Evolutionary conservation across 1,140 invertebrate genomes (phyloP).

Genomic region (Neodiprion lecontei): DNA sequence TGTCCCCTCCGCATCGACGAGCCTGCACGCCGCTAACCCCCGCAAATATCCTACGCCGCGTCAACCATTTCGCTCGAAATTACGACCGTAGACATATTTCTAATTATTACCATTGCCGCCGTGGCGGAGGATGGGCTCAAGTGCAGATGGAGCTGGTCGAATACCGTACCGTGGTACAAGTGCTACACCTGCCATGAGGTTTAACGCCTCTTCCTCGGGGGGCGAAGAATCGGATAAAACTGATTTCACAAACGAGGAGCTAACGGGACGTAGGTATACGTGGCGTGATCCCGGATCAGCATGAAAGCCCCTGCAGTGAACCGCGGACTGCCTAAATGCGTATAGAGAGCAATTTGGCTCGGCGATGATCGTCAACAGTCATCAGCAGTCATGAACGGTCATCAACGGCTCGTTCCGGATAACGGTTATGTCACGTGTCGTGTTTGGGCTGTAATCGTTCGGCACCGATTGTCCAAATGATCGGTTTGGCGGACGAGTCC

Average conservation of each 20-base stretch:
- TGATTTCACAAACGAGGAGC: too few species aligned
- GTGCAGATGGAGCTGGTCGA: not conserved
- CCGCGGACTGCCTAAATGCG: slow-evolving; percentile 28
- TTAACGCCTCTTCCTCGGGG: slow-evolving; percentile 18
- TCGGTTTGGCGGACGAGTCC: slow-evolving; percentile 50
- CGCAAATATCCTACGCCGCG: slow-evolving; percentile 12
- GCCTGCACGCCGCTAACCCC: slow-evolving; percentile 9
- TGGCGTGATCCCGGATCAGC: not conserved
- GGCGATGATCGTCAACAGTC: slow-evolving; percentile 42
- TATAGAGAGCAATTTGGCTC: slow-evolving; percentile 46
- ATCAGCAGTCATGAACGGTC: not conserved
- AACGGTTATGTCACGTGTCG: slow-evolving; percentile 50
- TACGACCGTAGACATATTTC: slow-evolving; percentile 49
- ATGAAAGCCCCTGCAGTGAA: not conserved
- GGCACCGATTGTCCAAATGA: slow-evolving; percentile 54
- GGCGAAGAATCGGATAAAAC: not conserved
- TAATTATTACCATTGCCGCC: slow-evolving; percentile 35
- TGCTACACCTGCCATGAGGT: slow-evolving; percentile 21
- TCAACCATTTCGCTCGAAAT: slow-evolving; percentile 30
- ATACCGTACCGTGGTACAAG: not conserved
- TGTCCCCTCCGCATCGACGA: not conserved
- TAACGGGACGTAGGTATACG: too few species aligned
- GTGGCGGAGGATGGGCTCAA: not conserved
- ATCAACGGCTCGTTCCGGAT: slow-evolving; percentile 57
- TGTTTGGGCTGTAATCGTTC: slow-evolving; percentile 58